phyloP scores from a whole-genome alignment of 2,113 vertebrate species.

The Lutjanus erythropterus region DNA sequence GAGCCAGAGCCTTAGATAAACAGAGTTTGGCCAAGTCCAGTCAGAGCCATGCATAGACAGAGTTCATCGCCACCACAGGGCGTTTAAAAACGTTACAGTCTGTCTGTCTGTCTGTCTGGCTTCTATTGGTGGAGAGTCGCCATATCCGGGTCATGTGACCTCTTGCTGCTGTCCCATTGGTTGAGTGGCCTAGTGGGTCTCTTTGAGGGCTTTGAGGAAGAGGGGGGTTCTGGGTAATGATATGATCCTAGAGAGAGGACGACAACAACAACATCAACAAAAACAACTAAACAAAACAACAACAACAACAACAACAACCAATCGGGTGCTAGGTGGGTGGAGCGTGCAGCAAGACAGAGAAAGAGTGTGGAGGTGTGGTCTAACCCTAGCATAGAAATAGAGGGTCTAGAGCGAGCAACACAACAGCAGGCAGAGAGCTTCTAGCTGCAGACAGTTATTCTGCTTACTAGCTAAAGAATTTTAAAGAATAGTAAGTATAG shows the following conservation, averaged over 20 bases:
- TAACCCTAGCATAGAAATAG: slow-evolving; percentile 53
- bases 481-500: too few relatives aligned
- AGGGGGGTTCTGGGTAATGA: slow-evolving; percentile 98
- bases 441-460: neutral
- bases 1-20: slow-evolving; percentile 67
- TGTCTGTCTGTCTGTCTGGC: slow-evolving; percentile 77
- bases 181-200: slow-evolving; percentile 95
- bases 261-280: slow-evolving; percentile 99
- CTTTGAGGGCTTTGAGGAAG: slow-evolving; percentile 99
- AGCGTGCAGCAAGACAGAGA: slow-evolving; percentile 79
- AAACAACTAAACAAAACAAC: slow-evolving; percentile 93
- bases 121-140: slow-evolving; percentile 81
- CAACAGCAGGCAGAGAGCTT: neutral
- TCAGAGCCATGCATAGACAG: slow-evolving; percentile 75
- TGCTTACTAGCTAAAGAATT: neutral
- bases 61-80: slow-evolving; percentile 65
- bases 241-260: slow-evolving; percentile 99
- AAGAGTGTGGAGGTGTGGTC: slow-evolving; percentile 68
- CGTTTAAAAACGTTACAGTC: slow-evolving; percentile 75
- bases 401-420: slow-evolving; percentile 47
- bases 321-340: slow-evolving; percentile 92
- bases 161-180: slow-evolving; percentile 84
- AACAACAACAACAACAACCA: slow-evolving; percentile 89
- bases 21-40: slow-evolving; percentile 73
- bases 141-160: slow-evolving; percentile 84